A percentile compares a stretch with the other conserved stretches of the same genome.
Evolutionary conservation across 2,797 vertebrate genomes (phyloP).

Genomic region (Cirrhinus molitorella): DNA sequence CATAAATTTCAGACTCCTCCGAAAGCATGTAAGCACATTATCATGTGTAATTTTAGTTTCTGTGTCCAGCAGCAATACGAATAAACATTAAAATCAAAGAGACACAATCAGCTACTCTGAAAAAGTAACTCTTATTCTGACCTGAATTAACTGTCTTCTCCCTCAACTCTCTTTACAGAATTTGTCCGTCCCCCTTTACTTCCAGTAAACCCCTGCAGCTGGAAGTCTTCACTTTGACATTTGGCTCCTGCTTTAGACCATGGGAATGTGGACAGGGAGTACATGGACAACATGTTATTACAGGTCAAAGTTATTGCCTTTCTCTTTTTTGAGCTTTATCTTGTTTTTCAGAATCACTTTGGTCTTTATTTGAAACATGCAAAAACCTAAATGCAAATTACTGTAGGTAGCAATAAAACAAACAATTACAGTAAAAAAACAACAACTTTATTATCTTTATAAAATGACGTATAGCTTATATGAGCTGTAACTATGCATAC

Average conservation of each 20-base stretch:
- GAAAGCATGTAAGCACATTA: background rate
- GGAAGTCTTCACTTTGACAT: constrained; percentile 55
- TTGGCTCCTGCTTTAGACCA: constrained; percentile 30
- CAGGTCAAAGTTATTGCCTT: background rate
- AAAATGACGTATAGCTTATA: constrained; percentile 82
- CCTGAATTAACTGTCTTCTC: background rate
- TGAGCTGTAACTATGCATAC: constrained; percentile 84
- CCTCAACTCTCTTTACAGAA: background rate
- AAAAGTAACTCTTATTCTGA: constrained; percentile 11
- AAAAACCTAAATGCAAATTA: background rate
- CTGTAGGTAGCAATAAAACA: background rate
- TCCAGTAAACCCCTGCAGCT: constrained; percentile 62
- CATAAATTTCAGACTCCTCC: background rate
- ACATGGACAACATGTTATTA: background rate
- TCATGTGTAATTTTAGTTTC: background rate
- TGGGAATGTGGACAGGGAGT: constrained; percentile 31
- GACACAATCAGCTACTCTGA: background rate
- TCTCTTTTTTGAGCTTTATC: background rate
- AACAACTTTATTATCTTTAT: constrained; percentile 78
- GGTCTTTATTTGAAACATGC: background rate
- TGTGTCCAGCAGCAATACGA: background rate
- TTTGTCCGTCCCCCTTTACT: constrained; percentile 33
- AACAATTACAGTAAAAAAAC: constrained; percentile 16
- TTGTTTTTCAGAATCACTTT: background rate
- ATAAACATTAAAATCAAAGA: background rate